phyloP scores from a whole-genome alignment of 2,797 vertebrate genomes.

The Gallinago nigripennis region DNA sequence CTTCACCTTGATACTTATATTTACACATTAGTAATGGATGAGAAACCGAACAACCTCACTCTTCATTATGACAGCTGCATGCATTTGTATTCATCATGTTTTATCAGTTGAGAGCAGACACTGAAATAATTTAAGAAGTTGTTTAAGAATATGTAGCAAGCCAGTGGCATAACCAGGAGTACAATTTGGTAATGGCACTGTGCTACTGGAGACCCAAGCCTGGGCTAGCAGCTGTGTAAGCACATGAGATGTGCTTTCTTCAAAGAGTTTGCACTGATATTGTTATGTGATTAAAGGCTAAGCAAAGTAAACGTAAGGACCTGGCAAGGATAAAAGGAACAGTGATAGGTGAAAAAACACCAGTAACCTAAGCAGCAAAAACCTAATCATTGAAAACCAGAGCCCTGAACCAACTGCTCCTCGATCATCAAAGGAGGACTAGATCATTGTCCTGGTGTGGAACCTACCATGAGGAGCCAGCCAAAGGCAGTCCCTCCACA shows the following conservation, averaged over 20 bases:
- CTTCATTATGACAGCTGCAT: background rate
- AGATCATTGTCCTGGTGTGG: background rate
- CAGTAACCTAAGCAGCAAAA: background rate
- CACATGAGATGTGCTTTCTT: background rate
- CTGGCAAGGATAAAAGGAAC: background rate
- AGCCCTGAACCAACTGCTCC: background rate
- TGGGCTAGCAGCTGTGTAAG: background rate
- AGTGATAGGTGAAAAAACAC: background rate
- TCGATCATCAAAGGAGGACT: background rate
- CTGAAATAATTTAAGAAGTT: background rate
- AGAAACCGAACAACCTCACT: background rate
- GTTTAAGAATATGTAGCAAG: background rate
- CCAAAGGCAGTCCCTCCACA: background rate
- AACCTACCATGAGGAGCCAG: background rate
- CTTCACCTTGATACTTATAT: background rate
- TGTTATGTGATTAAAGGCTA: background rate
- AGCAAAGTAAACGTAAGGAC: background rate
- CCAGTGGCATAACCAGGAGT: background rate
- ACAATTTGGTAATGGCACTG: background rate
- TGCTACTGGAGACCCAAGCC: fast-evolving
- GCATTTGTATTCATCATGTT: background rate
- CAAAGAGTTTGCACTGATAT: background rate
- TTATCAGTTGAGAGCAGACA: background rate
- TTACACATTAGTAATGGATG: background rate
- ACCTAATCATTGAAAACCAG: background rate